Percentiles rank a stretch among this genome's conserved stretches.
Evolutionary conservation across 2,113 vertebrate genomes (phyloP).

Genomic region (Pardalotus punctatus): DNA sequence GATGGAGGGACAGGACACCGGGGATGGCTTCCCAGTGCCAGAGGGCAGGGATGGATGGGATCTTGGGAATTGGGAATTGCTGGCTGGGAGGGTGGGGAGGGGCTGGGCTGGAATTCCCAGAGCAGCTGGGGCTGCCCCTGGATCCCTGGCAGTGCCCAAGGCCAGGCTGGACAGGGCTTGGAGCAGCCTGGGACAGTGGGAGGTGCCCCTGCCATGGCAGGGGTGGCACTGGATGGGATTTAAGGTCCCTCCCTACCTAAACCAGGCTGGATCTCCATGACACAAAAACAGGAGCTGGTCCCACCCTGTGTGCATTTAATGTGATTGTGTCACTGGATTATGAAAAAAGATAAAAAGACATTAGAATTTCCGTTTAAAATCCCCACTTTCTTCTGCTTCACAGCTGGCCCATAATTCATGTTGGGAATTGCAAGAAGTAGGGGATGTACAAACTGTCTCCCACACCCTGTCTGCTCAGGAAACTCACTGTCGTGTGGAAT

Average conservation of each 20-base stretch:
- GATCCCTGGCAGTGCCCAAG: not conserved
- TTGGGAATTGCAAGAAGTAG: not conserved
- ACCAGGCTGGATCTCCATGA: not conserved
- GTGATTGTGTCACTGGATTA: not conserved
- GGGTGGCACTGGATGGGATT: too few species aligned
- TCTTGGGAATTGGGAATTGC: not conserved
- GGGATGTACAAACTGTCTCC: not conserved
- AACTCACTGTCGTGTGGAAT: slow-evolving; percentile 10
- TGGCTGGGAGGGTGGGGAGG: not conserved
- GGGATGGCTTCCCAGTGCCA: not conserved
- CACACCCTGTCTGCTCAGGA: slow-evolving; percentile 14
- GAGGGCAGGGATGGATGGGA: not conserved
- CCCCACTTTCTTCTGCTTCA: not conserved
- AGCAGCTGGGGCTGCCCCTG: not conserved
- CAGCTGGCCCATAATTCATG: not conserved
- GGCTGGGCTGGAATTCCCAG: fast-evolving
- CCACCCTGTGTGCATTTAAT: not conserved
- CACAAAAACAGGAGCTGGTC: not conserved
- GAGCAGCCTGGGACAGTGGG: fast-evolving
- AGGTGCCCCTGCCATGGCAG: not conserved
- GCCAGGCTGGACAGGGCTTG: fast-evolving
- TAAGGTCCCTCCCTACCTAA: not conserved
- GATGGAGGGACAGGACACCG: not conserved
- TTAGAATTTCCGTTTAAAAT: not conserved
- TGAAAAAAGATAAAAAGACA: not conserved